These are phyloP conservation scores for Bufo gargarizans DNA, from an alignment of 2,113 vertebrate species.

Conservation along the genomic window DNA sequence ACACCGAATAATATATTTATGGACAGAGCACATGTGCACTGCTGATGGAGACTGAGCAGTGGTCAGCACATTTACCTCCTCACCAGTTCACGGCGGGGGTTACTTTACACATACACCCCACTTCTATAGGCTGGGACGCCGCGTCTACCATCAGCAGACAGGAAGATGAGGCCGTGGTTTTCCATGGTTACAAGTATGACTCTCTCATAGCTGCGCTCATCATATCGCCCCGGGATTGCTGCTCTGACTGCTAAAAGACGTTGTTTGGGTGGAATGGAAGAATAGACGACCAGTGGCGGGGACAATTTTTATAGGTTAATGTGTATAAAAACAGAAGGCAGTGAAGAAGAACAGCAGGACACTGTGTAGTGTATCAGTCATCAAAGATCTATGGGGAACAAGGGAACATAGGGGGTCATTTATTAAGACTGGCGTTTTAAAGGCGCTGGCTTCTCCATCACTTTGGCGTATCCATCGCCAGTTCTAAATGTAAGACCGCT, in stretches of 20 bases:
- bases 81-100: conserved; percentile 42
- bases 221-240: not conserved
- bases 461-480: too few relatives aligned
- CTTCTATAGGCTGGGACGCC: not conserved
- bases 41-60: conserved; percentile 61
- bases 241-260: not conserved
- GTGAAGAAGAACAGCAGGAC: too few relatives aligned
- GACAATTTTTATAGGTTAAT: too few relatives aligned
- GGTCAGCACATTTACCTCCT: conserved; percentile 72
- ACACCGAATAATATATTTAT: conserved; percentile 84
- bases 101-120: conserved; percentile 38
- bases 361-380: too few relatives aligned
- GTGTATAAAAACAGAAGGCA: too few relatives aligned
- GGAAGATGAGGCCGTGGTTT: not conserved
- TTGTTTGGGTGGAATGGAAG: not conserved
- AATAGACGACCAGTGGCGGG: not conserved
- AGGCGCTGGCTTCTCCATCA: too few relatives aligned
- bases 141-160: not conserved
- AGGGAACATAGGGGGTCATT: too few relatives aligned
- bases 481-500: too few relatives aligned
- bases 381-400: too few relatives aligned
- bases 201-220: not conserved
- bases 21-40: conserved; percentile 74
- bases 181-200: conserved; percentile 1
- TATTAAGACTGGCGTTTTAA: too few relatives aligned